Evolutionary conservation across 2,113 vertebrate species (phyloP).

Genomic region (Antechinus flavipes): DNA sequence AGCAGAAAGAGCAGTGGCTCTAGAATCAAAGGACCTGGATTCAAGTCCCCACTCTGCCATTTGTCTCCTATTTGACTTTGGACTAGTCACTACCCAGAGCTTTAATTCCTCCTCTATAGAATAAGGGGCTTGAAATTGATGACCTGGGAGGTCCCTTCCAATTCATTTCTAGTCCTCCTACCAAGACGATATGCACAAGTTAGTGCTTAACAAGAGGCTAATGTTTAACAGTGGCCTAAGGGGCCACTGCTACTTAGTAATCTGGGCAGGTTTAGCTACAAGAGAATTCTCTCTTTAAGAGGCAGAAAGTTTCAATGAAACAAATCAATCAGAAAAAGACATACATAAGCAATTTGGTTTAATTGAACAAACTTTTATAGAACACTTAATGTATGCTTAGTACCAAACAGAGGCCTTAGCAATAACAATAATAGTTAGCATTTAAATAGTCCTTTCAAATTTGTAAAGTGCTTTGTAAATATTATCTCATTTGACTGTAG

Average conservation of each 20-base stretch:
- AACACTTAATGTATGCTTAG: not conserved
- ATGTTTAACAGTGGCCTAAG: not conserved
- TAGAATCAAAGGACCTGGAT: not conserved
- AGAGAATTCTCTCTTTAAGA: not conserved
- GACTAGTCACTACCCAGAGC: not conserved
- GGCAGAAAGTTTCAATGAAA: not conserved
- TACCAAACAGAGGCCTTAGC: not conserved
- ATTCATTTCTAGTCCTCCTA: not conserved
- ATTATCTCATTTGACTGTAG: not conserved
- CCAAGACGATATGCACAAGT: not conserved
- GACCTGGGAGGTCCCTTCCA: not conserved
- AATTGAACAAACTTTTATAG: not conserved
- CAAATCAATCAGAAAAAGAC: not conserved
- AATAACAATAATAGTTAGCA: not conserved
- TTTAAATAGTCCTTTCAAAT: not conserved
- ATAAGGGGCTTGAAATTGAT: not conserved
- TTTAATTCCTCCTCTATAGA: not conserved
- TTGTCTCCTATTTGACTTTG: not conserved
- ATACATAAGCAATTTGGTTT: not conserved
- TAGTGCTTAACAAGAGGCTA: not conserved
- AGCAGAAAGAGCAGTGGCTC: not conserved
- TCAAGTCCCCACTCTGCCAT: not conserved
- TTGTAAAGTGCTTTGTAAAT: not conserved
- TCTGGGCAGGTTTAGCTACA: not conserved
- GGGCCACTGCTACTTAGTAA: not conserved